Evolutionary conservation across 2,797 vertebrate genomes (phyloP).

Genomic region (Platyrinchus mystaceus): DNA sequence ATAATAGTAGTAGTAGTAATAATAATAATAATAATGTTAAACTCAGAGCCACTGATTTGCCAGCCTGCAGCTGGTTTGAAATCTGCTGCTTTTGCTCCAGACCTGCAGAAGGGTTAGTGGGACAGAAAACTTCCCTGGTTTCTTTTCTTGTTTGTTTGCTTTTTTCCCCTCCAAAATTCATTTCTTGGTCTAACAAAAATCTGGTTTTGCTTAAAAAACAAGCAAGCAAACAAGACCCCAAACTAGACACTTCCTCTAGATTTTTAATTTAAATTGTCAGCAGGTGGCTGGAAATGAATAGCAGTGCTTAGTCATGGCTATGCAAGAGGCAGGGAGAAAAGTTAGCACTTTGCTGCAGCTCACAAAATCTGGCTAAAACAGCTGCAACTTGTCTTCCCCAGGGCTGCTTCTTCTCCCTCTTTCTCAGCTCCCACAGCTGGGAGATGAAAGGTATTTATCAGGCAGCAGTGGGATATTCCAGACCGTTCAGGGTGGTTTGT

Average conservation of each 20-base stretch:
- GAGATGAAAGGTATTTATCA: neutral
- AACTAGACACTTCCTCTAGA: neutral
- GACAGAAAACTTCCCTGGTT: neutral
- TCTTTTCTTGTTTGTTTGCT: neutral
- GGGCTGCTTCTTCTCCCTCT: neutral
- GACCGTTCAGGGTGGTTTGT: neutral
- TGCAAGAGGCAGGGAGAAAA: neutral
- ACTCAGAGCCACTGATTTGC: neutral
- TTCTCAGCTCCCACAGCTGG: neutral
- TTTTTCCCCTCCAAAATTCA: neutral
- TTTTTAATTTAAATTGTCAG: slow-evolving; percentile 40
- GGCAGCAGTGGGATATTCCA: neutral
- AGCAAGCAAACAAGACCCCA: neutral
- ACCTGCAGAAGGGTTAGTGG: neutral
- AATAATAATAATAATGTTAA: neutral
- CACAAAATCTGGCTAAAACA: neutral
- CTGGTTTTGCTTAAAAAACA: slow-evolving; percentile 14
- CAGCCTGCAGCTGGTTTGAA: neutral
- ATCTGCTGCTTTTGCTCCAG: neutral
- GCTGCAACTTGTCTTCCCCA: neutral
- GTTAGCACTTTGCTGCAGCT: neutral
- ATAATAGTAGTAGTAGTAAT: neutral
- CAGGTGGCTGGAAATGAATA: slow-evolving; percentile 28
- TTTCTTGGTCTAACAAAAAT: neutral
- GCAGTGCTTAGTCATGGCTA: neutral